A percentile compares a stretch with the other conserved stretches of the same genome.
Conservation (phyloP, 2,113 vertebrate genomes). For the Crotalus horridus region DNA sequence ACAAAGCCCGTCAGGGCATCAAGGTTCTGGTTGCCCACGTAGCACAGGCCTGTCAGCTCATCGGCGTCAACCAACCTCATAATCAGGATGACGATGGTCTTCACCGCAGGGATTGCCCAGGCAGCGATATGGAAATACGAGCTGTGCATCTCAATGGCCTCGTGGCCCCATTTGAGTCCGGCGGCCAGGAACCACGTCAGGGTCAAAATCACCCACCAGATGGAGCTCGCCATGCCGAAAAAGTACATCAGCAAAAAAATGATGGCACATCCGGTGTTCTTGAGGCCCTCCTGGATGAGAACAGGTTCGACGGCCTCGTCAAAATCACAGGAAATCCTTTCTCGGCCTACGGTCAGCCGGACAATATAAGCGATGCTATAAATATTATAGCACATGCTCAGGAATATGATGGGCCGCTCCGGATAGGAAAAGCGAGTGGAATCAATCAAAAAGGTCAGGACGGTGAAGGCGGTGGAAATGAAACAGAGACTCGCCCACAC, state of each 20-base stretch:
- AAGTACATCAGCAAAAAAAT: constrained; percentile 99
- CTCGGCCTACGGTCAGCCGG: constrained; percentile 91
- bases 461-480: constrained; percentile 94
- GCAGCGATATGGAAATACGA: constrained; percentile 98
- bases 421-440: constrained; percentile 97
- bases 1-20: constrained; percentile 96
- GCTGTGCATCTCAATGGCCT: constrained; percentile 99
- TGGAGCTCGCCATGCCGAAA: constrained; percentile 99
- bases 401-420: constrained; percentile 95
- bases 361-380: constrained; percentile 99
- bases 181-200: constrained; percentile 98
- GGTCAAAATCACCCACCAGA: constrained; percentile 99
- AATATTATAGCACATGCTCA: constrained; percentile 99
- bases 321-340: constrained; percentile 98
- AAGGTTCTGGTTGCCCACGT: constrained; percentile 92
- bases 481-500: constrained; percentile 97
- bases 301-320: constrained; percentile 92
- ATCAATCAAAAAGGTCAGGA: constrained; percentile 95
- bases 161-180: constrained; percentile 97
- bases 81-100: constrained; percentile 97
- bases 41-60: constrained; percentile 92
- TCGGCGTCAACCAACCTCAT: constrained; percentile 97
- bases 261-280: constrained; percentile 98
- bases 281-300: constrained; percentile 96
- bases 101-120: constrained; percentile 96